phyloP scores from a whole-genome alignment of 2,797 vertebrate species.

The Hylomyscus alleni region DNA sequence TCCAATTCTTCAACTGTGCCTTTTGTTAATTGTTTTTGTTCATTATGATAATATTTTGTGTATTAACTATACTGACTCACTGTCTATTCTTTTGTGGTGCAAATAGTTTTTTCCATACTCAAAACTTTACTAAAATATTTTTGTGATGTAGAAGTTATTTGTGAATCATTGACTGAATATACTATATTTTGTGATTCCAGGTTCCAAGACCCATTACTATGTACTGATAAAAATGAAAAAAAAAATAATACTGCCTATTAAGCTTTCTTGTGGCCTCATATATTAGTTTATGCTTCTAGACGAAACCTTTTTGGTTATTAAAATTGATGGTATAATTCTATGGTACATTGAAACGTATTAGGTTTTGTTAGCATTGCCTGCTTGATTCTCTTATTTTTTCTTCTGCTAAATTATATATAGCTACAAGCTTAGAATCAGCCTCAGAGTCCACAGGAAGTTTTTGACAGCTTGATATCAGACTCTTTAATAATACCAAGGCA shows the following conservation, averaged over 20 bases:
- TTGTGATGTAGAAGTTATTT: constrained; percentile 12
- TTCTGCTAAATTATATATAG: background rate
- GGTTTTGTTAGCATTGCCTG: constrained; percentile 14
- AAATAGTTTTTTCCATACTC: constrained; percentile 21
- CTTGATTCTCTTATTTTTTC: constrained; percentile 45
- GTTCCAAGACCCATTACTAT: background rate
- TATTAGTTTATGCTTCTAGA: constrained; percentile 31
- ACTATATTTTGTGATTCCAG: constrained; percentile 43
- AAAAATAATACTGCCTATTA: background rate
- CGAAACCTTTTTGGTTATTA: constrained; percentile 13
- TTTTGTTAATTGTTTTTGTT: background rate
- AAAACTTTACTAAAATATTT: constrained; percentile 32
- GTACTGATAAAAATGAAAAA: background rate
- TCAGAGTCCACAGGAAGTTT: constrained; percentile 56
- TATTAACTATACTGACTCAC: constrained; percentile 3
- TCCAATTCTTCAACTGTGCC: background rate
- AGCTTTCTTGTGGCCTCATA: constrained; percentile 26
- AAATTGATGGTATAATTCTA: constrained; percentile 14
- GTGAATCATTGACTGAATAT: constrained; percentile 9
- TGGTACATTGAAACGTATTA: background rate
- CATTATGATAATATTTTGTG: constrained; percentile 13
- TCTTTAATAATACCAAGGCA: background rate
- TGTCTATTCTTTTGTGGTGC: constrained; percentile 12
- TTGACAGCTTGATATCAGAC: constrained; percentile 16
- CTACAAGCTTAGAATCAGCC: constrained; percentile 38